Base-by-base conservation (phyloP, 1,140 invertebrate species). In the Conus ventricosus region DNA sequence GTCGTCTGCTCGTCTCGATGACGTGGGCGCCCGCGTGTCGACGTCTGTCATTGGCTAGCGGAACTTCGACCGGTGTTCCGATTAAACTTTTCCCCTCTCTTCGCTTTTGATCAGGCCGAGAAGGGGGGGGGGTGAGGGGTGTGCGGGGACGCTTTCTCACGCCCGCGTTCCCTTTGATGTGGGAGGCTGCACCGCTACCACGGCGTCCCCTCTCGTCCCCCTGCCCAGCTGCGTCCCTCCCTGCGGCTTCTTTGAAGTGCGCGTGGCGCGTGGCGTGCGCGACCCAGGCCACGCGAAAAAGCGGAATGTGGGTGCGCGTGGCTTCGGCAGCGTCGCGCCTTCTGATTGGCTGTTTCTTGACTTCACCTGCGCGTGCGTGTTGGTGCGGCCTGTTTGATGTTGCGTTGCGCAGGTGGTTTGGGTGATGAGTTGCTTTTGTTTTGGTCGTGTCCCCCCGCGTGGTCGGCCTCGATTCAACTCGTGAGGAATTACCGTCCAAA, bases 371-470 rank as follows among this genome's bases (percentile, higher is more conserved):
- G 80, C 80, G 39, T 54, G 51, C 80, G 80, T 81, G 80, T 51
- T 39, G 27, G 80, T 81, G 80, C 80, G 80, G 80, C 51, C 13
- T 81, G 80, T 81, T 81, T 81, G 80, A 81, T 81, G 80, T 78
- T 78, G 80, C 39, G 39, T 81, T 54, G 80, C 80, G 80, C 80
- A 81, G 80, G 80, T 81, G 80, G 80, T 53, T 23, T 54, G 51
- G 51, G 80, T 81, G 80, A 81, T 81, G 80, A 81, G 80, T 54
- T 88, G 67, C 60, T 80, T 55, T 85, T 82, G 75, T 88, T 76
- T 86, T 85, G 82, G 78, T 25, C 75, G 51, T 76, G 83, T 85
- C 6, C 67, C 63, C 53, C 75, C 53, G 55, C 71, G 51, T 84
- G 20, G 11, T 39, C 27, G 7, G 85, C 17, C 27, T 88, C 87